These are phyloP conservation scores for Ondatra zibethicus DNA, from an alignment of 2,113 vertebrate genomes.

Conservation along the genomic window DNA sequence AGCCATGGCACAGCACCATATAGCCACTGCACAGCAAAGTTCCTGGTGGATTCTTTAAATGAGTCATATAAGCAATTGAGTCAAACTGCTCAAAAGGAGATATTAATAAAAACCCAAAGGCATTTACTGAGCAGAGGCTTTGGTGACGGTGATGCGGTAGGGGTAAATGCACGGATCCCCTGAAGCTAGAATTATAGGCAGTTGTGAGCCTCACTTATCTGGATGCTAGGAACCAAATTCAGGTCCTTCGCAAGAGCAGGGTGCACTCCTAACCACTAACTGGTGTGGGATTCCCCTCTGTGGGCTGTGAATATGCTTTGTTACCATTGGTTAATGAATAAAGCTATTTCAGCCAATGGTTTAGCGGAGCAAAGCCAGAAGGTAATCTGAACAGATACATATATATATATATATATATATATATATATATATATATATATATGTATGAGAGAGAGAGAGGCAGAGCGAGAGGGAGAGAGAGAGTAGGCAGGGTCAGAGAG, in stretches of 20 bases:
- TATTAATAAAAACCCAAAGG: not conserved
- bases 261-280: not conserved
- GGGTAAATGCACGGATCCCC: not conserved
- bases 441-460: no score
- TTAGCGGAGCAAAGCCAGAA: no score
- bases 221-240: not conserved
- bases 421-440: no score
- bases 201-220: not conserved
- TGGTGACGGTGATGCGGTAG: not conserved
- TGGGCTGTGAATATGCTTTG: no score
- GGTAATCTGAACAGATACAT: no score
- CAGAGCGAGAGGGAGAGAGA: no score
- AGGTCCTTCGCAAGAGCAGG: not conserved
- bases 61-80: constrained; percentile 17
- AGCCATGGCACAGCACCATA: not conserved
- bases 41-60: constrained; percentile 25
- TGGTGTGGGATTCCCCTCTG: not conserved
- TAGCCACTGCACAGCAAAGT: not conserved
- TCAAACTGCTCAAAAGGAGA: constrained; percentile 8
- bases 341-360: no score
- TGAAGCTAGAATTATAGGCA: not conserved
- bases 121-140: not conserved
- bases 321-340: no score
- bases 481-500: fast-evolving
- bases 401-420: no score